A percentile compares a stretch with the other conserved stretches of the same genome.
Conservation (phyloP, 2,888 invertebrate species). For the Harmothoe impar region DNA sequence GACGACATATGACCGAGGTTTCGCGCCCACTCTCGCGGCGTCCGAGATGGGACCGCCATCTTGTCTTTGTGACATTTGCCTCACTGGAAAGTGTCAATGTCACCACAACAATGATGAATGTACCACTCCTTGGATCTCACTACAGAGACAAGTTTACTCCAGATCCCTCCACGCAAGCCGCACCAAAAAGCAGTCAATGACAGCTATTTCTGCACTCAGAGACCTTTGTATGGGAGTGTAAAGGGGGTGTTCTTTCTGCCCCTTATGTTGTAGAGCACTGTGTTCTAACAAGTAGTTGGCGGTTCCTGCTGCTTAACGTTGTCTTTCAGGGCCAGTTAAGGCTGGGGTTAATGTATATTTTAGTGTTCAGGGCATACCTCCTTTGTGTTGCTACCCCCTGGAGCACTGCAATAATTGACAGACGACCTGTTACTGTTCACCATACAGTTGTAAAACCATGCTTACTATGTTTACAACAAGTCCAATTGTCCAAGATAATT, state of each 20-base stretch:
- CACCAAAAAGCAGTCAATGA: not conserved
- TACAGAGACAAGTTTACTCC: conserved; percentile 1
- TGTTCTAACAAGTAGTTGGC: conserved; percentile 7
- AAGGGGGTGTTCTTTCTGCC: conserved; percentile 5
- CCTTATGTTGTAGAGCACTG: not conserved
- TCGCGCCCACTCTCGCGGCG: not conserved
- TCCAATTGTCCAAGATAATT: no score
- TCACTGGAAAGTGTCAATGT: conserved; percentile 42
- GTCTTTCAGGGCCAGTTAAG: no score
- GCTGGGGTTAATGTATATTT: no score
- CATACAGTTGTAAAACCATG: no score
- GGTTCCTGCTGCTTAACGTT: not conserved
- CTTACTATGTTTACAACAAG: no score
- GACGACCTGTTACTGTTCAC: no score
- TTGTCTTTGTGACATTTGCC: not conserved
- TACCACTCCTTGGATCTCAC: conserved; percentile 38
- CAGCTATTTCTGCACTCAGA: not conserved
- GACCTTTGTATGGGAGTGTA: not conserved
- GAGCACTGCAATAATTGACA: no score
- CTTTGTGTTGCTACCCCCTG: no score
- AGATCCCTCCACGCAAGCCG: not conserved
- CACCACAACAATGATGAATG: conserved; percentile 53
- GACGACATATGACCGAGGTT: not conserved
- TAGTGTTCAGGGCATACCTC: no score
- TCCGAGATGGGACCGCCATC: not conserved